Evolutionary conservation across 2,797 vertebrate genomes (phyloP), one percentile per base, ranked within the genome.

Genomic region (Pangasius macronema): DNA sequence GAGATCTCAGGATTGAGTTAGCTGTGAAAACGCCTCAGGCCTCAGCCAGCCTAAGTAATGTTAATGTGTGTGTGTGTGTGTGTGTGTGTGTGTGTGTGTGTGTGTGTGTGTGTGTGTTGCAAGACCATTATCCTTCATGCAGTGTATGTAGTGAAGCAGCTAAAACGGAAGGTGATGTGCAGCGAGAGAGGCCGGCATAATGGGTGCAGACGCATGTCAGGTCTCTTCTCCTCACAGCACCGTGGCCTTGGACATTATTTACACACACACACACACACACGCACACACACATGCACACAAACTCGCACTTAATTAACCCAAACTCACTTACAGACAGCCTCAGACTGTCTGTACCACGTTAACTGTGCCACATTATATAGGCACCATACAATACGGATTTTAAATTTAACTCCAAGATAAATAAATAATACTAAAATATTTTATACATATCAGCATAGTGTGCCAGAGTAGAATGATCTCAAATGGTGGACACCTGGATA

Each of bases 171-270:
- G 77, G 79, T 57, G 24, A 75, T 89, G 93, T 94, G 94, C 93
- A 92, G 13, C 85, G 42, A 90, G 33, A 88, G 67, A 88, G 87
- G 77, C 49, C 70, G 65, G 87, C 4, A 85, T 95, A 96, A 96
- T 95, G 93, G 93, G 90, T 91, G 68, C 91, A 91, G 95, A 95
- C 95, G 94, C 94, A 94, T 95, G 95, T 96, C 95, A 95, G 92
- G 89, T 93, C 89, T 90, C 90, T 94, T 89, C 92, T 88, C 86
- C 93, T 95, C 94, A 95, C 20, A 83, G 80, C 73, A 87, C 88
- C 33, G 46, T 80, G 86, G 73, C 79, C 90, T 92, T 91, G 92
- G 49, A 93, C 93, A 49, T 92, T 89, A 88, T 88, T 86, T 82
- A 88, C 42, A 82, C 72, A 82, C 63, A 70, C 92, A 89, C 89